phyloP scores from a whole-genome alignment of 2,888 invertebrate species.

The Silvanus unidentatus region DNA sequence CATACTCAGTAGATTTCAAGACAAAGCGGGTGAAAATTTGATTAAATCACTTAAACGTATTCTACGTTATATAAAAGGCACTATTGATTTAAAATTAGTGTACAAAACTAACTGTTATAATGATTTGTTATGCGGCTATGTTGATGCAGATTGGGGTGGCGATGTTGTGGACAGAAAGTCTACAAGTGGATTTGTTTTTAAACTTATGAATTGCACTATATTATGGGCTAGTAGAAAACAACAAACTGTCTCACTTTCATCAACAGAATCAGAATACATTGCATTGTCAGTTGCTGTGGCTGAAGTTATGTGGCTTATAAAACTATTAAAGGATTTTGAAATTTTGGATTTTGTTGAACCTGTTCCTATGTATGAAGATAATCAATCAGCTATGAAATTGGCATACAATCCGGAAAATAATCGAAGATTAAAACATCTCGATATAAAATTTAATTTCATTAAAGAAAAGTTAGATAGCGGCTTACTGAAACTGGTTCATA shows the following conservation, averaged over 20 bases:
- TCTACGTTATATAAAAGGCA: background rate
- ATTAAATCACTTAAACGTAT: background rate
- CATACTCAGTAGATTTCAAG: constrained; percentile 2
- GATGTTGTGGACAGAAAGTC: constrained; percentile 27
- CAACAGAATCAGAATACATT: constrained; percentile 34
- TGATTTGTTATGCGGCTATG: constrained; percentile 3
- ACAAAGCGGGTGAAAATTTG: background rate
- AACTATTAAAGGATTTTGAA: constrained; percentile 7
- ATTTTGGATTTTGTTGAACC: background rate
- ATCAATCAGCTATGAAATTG: background rate
- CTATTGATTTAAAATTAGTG: background rate
- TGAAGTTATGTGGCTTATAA: constrained; percentile 25
- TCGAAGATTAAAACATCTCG: background rate
- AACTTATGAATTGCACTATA: constrained; percentile 24
- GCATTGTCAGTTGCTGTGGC: constrained; percentile 24
- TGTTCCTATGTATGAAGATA: constrained; percentile 6
- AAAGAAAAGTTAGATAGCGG: no score
- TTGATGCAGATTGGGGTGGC: constrained; percentile 28
- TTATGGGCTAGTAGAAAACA: constrained; percentile 32
- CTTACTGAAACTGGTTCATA: no score
- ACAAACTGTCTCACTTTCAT: constrained; percentile 27
- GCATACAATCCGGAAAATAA: background rate
- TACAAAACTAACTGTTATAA: background rate
- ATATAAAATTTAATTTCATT: background rate
- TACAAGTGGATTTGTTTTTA: constrained; percentile 28